Evolutionary conservation across 2,113 vertebrate genomes (phyloP).

Genomic region (Acrocephalus arundinaceus): DNA sequence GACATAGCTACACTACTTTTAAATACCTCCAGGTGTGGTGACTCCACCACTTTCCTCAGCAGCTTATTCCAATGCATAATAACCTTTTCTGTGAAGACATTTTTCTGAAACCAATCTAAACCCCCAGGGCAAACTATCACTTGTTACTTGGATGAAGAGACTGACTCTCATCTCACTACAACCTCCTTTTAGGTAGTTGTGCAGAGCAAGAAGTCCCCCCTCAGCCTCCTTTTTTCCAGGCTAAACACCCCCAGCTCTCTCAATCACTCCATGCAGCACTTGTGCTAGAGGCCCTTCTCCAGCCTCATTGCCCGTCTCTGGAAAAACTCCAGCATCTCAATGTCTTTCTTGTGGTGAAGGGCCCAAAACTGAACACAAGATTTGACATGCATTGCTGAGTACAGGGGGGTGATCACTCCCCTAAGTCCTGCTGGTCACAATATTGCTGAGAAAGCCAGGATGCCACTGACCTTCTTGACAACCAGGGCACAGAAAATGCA

Average conservation of each 20-base stretch:
- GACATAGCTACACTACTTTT: neutral
- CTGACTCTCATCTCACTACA: fast-evolving
- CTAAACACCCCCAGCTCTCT: neutral
- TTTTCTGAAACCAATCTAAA: neutral
- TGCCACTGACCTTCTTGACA: neutral
- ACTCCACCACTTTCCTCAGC: neutral
- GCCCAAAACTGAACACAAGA: neutral
- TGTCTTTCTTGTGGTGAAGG: neutral
- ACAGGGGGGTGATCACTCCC: neutral
- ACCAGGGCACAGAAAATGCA: neutral
- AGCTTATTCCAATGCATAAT: neutral
- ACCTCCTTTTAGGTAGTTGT: neutral
- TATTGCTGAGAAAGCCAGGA: neutral
- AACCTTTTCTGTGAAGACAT: neutral
- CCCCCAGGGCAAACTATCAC: neutral
- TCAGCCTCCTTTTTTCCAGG: neutral
- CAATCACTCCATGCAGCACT: neutral
- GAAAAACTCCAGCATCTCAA: neutral
- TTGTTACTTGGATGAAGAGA: neutral
- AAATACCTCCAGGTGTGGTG: neutral
- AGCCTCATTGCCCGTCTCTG: neutral
- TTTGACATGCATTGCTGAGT: fast-evolving
- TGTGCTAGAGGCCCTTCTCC: neutral
- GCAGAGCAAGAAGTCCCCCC: neutral
- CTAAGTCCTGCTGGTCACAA: neutral